Evolutionary conservation across 2,888 invertebrate genomes (phyloP), one percentile per base, ranked within the genome.

Genomic region (Heliconius aoede): DNA sequence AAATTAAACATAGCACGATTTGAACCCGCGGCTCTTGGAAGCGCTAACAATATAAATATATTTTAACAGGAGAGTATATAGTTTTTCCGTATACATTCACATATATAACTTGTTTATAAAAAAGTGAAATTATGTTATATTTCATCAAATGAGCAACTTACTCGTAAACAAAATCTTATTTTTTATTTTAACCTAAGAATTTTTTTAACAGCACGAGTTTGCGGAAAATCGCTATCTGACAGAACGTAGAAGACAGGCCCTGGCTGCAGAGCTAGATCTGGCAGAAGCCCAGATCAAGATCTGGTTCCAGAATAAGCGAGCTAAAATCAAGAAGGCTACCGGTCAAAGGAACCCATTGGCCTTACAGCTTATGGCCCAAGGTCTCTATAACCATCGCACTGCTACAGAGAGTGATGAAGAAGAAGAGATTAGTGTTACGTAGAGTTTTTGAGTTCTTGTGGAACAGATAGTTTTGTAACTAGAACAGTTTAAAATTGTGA

Each of bases 261-360:
- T 99, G 79, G 98, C 99, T n/a, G 95, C 96, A 7, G 98, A 99
- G 86, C 95, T 99, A 78, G 97, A 98, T 1, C 95, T 99, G 78
- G 99, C 99, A 84, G 99, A 99, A 90, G 98, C 98, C 0, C 99
- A 99, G 94, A 99, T 98, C 89, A 99, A 99, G 95, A 98, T 99
- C 90, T 99, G 98, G 98, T 98, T 98, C 94, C 98, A 99, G 95
- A 99, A 99, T 94, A 99, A 99, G 90, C 95, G 99, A 24, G 99
- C 99, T 80, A 99, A 99, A 94, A 97, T 99, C 90, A 99, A 99
- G 95, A 99, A 99, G 89, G 96, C 98, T 0, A 96, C 96, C 0
- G 98, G 98, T 0, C 96, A 97, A 83, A 96, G 97, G 86, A 97
- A 98, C 90, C 97, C 97, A 0, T 92, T 99, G 75, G 98, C 99